Evolutionary conservation across 1,140 invertebrate species (phyloP).

Genomic region (Ctenoplectra terminalis): DNA sequence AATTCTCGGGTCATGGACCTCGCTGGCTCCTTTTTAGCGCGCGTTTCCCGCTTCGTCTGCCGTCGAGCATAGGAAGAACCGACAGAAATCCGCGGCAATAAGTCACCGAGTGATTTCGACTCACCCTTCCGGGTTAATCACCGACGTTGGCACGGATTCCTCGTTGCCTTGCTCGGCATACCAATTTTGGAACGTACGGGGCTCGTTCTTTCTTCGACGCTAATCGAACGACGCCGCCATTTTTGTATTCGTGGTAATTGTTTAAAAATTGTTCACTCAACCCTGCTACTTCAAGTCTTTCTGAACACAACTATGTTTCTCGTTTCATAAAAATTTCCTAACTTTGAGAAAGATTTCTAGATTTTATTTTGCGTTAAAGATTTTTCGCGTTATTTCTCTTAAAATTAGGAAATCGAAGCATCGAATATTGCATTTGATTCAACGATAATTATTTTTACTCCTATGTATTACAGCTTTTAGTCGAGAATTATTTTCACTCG

Average conservation of each 20-base stretch:
- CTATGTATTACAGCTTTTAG: too few relatives aligned
- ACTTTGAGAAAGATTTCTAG: too few relatives aligned
- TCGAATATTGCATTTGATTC: too few relatives aligned
- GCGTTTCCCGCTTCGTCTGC: slow-evolving; percentile 45
- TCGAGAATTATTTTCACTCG: too few relatives aligned
- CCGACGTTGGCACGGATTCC: slow-evolving; percentile 48
- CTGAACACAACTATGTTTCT: too few relatives aligned
- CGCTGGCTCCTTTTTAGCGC: slow-evolving; percentile 48
- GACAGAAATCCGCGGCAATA: slow-evolving; percentile 57
- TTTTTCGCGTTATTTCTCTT: too few relatives aligned
- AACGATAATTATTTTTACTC: too few relatives aligned
- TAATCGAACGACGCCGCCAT: not conserved
- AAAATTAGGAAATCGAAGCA: too few relatives aligned
- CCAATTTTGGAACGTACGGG: not conserved
- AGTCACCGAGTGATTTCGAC: slow-evolving; percentile 43
- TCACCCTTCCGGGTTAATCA: slow-evolving; percentile 63
- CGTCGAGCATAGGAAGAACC: slow-evolving; percentile 16
- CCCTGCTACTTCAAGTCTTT: too few relatives aligned
- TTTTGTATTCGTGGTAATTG: not conserved
- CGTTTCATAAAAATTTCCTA: too few relatives aligned
- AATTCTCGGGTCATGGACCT: slow-evolving; percentile 68
- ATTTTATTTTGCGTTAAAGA: too few relatives aligned
- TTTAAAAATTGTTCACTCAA: not conserved
- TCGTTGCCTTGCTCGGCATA: not conserved
- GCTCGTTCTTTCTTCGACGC: not conserved